These are phyloP conservation scores for Hemiprocne comata DNA, from an alignment of 2,113 vertebrate genomes.

Conservation along the genomic window DNA sequence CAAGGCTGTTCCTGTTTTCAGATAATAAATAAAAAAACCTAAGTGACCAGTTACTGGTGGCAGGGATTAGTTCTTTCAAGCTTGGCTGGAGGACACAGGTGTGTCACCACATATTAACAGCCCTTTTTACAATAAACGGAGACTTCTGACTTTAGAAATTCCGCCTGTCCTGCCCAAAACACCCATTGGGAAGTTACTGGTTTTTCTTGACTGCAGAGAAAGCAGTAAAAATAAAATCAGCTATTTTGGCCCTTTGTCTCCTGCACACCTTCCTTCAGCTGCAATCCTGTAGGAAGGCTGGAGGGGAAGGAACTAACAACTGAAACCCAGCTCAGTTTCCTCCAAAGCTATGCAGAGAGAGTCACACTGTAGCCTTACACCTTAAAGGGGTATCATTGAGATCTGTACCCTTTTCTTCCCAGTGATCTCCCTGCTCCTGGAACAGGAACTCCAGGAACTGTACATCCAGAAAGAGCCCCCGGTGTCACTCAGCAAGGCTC, in stretches of 20 bases:
- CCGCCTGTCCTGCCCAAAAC: background rate
- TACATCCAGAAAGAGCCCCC: background rate
- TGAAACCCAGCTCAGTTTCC: background rate
- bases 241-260: background rate
- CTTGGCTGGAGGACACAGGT: fast-evolving
- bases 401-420: background rate
- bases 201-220: background rate
- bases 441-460: background rate
- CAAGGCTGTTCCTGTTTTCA: background rate
- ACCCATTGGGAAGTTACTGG: background rate
- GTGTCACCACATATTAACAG: background rate
- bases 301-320: background rate
- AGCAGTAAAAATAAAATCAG: background rate
- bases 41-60: background rate
- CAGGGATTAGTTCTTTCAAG: background rate
- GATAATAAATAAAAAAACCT: background rate
- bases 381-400: background rate
- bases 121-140: background rate
- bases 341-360: background rate
- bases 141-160: background rate
- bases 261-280: background rate
- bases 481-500: background rate
- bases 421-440: background rate
- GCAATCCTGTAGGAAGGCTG: background rate
- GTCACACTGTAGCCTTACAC: background rate